Percentiles rank a stretch among this genome's conserved stretches.
phyloP scores from a whole-genome alignment of 2,113 vertebrate genomes.

The Ophiodon elongatus region DNA sequence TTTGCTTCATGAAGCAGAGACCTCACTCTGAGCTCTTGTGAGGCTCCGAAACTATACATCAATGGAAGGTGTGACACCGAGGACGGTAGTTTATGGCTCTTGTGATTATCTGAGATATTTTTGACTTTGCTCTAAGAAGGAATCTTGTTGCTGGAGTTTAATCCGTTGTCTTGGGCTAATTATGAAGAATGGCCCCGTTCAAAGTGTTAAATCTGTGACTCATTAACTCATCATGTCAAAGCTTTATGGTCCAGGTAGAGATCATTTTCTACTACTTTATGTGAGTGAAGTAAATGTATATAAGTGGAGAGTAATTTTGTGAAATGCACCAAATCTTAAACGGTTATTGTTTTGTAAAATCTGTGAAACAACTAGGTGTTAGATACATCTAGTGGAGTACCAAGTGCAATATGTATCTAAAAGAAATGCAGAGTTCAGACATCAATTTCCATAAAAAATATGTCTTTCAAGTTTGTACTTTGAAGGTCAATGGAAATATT shows the following conservation, averaged over 20 bases:
- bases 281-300: too few species aligned
- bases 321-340: too few species aligned
- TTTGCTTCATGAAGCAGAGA: constrained; percentile 25
- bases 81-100: too few species aligned
- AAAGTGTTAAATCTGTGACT: background rate
- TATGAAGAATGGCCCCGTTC: background rate
- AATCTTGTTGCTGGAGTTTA: constrained; percentile 6
- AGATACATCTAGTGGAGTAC: background rate
- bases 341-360: background rate
- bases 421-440: background rate
- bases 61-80: too few species aligned
- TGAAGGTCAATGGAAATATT: background rate
- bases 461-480: background rate
- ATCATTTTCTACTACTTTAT: too few species aligned
- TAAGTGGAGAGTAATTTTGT: too few species aligned
- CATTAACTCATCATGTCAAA: background rate
- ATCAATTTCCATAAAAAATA: background rate
- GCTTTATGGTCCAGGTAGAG: background rate
- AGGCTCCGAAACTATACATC: too few species aligned
- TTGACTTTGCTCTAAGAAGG: background rate
- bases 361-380: background rate
- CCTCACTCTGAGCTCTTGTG: constrained; percentile 1
- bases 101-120: constrained; percentile 36
- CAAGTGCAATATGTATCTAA: background rate
- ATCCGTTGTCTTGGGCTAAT: background rate